Conservation (phyloP, 2,113 vertebrate species). For the Stegostoma tigrinum region DNA sequence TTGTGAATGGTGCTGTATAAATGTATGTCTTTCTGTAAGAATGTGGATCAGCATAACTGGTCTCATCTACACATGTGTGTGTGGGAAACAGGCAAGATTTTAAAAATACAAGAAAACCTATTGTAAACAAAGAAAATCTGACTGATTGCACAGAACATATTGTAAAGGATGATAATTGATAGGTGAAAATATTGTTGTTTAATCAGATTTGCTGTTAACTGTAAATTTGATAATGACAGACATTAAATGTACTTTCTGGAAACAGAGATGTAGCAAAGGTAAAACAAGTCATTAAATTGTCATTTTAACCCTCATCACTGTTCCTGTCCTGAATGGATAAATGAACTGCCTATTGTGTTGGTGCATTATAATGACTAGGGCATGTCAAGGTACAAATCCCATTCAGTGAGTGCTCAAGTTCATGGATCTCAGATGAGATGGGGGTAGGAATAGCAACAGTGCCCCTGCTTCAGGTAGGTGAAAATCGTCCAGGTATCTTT, state of each 20-base stretch:
- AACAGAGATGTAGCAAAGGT: not conserved
- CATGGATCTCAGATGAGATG: not conserved
- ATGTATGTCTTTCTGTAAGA: not conserved
- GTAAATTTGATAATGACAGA: not conserved
- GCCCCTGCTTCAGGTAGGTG: not conserved
- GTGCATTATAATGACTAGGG: not conserved
- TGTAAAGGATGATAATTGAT: not conserved
- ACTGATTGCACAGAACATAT: not conserved
- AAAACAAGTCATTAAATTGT: not conserved
- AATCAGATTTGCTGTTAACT: not conserved
- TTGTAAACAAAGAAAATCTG: not conserved
- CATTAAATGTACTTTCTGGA: not conserved
- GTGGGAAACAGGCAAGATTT: not conserved
- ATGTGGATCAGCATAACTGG: not conserved
- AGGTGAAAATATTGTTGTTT: not conserved
- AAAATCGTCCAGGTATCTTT: not conserved
- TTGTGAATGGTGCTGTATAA: not conserved
- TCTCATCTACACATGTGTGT: not conserved
- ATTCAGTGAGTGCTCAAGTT: not conserved
- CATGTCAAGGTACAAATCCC: too few relatives aligned
- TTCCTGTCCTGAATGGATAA: not conserved
- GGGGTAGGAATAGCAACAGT: not conserved
- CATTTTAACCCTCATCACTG: not conserved
- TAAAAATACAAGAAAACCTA: not conserved
- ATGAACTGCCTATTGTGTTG: not conserved